Base-by-base conservation (phyloP, 2,888 invertebrate genomes). In the Venustoraphidia nigricollis region DNA sequence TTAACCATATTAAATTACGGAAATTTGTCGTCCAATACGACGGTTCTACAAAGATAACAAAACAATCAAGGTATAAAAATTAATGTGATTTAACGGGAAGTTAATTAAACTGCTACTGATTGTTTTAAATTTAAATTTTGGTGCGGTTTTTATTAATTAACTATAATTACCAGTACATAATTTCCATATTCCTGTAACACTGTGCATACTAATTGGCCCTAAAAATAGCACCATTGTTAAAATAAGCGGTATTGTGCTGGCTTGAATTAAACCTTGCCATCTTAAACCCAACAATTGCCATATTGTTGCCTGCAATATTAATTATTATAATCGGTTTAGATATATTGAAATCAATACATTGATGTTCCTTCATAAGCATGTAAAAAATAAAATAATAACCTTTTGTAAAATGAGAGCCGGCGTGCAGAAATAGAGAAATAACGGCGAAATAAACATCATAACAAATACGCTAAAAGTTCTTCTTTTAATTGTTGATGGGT, bases 401-500 rank as follows among this genome's bases (percentile, higher is more conserved):
- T 75, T 75, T 52, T 72, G 68, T 53, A 83, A 64, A 47, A 77
- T 66, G 49, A 76, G 72, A 55, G 76, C 74, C 50, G 77, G 73
- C 36, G 86, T 72, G 58, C 86, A 85, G 56, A 76, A 73, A 61
- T 84, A 83, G 45, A 89, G 74, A 60, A 88, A 80, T 51, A 82
- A 67, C 45, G 91, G 89, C 10, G 90, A 83, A 47, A 92, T 61
- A 46, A 89, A 63, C 72, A 87, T 83, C 70, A 91, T 86, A 53
- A 85, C 69, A 54, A 79, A 78, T 9, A 89, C 90, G 66, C 93
- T 91, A 55, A 87, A 74, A 64, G 93, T 93, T 61, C 93, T 76
- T 61, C 79, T 79, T 64, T 89, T 91, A 55, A 94, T 88, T 6
- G 86, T 89, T 9, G 81, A 75, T 10, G 93, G 91, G 67, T 94